Evolutionary conservation across 1,140 invertebrate genomes (phyloP).

Genomic region (Heliconius congener): DNA sequence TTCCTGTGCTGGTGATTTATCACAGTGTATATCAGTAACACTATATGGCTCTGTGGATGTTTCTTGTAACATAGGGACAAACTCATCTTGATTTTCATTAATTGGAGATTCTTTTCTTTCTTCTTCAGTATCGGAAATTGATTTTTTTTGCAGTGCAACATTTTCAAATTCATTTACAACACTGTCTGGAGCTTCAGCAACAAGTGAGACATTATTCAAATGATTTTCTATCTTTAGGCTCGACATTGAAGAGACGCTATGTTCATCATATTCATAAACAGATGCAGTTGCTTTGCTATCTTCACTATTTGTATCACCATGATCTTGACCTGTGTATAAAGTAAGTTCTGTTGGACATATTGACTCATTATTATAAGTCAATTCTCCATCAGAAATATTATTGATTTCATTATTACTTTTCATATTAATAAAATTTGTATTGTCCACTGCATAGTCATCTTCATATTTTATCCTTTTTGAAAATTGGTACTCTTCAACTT

Average conservation of each 20-base stretch:
- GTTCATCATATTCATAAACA: conserved; percentile 75
- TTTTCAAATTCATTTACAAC: conserved; percentile 51
- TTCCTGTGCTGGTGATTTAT: conserved; percentile 37
- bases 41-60: conserved; percentile 35
- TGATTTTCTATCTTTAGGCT: conserved; percentile 72
- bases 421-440: conserved; percentile 57
- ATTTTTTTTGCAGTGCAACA: conserved; percentile 34
- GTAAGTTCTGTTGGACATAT: conserved; percentile 55
- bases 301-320: conserved; percentile 71
- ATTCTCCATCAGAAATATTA: conserved; percentile 62
- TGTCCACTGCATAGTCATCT: conserved; percentile 59
- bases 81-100: conserved; percentile 47
- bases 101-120: conserved; percentile 45
- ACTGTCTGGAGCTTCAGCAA: conserved; percentile 51
- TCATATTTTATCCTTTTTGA: conserved; percentile 70
- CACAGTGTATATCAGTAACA: conserved; percentile 27
- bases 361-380: conserved; percentile 59
- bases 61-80: conserved; percentile 43
- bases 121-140: conserved; percentile 39
- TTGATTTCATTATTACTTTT: conserved; percentile 49
- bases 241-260: conserved; percentile 70
- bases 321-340: conserved; percentile 58
- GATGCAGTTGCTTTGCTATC: conserved; percentile 72
- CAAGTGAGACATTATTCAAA: conserved; percentile 55
- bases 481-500: conserved; percentile 60